Evolutionary conservation across 2,888 invertebrate species (phyloP), one percentile per base, ranked within the genome.

Genomic region (Apeira syringaria): DNA sequence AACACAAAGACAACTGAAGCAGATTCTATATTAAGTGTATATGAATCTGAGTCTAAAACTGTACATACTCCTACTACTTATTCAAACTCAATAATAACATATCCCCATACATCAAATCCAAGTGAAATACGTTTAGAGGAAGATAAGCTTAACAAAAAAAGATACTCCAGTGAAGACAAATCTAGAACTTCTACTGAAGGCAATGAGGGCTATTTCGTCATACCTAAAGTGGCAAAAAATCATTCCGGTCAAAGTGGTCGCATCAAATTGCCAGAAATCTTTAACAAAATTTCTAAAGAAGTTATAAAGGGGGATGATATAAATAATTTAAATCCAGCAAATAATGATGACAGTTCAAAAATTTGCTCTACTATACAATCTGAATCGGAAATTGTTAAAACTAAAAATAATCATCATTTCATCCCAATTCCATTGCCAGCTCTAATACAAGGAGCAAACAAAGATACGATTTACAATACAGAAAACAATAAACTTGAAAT

Each of bases 41-140:
- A 56, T 34, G 50, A 65, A 41, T 30, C 41, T 0, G 49, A 50
- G n/a, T 49, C 57, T 20, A 5, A 20, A 6, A 20, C 20, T 17
- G 33, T 35, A 5, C 50, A 48, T 27, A 44, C 32, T 34, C 50
- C 61, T 36, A 47, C 53, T 10, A 64, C 62, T 22, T 56, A 63
- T 46, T 74, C 74, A 5, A 68, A 70, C 57, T 64, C 72, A 6
- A 65, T 81, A 22, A 75, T 82, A 28, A 82, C 80, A 5, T 81
- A 84, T 50, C 78, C 82, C 38, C 63, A 73, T 9, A 56, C 45
- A 27, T 34, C 59, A 47, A 58, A 58, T 12, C 56, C 61, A 8
- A 71, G 44, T 48, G 55, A 59, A 33, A 36, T 45, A 10, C 41
- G 31, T 32, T 38, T 56, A 12, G 34, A 40, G 38, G 55, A 62